Conservation (phyloP, 2,888 invertebrate genomes). For the Exocentrus adspersus region DNA sequence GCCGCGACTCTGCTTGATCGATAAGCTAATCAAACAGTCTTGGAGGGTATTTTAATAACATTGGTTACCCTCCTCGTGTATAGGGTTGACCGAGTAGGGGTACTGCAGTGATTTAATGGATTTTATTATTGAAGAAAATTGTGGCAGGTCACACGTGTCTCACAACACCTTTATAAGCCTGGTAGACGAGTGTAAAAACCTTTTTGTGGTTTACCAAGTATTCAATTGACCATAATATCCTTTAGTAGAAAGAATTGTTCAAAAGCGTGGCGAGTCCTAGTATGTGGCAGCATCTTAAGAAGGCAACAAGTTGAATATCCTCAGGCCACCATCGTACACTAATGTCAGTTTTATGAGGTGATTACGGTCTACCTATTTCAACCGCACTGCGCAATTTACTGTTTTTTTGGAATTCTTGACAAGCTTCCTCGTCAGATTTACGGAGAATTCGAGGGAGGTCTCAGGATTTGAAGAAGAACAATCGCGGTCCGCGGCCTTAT, state of each 20-base stretch:
- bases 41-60: constrained; percentile 33
- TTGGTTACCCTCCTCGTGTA: constrained; percentile 27
- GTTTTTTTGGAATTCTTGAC: constrained; percentile 25
- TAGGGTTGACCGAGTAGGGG: constrained; percentile 8
- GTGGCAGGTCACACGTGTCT: no score
- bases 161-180: no score
- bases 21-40: constrained; percentile 38
- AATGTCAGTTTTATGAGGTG: constrained; percentile 43
- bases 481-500: no score
- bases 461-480: constrained; percentile 8
- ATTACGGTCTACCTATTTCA: constrained; percentile 30
- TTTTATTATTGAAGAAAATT: no score
- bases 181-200: no score
- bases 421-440: constrained; percentile 30
- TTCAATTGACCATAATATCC: no score
- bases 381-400: constrained; percentile 26
- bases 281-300: constrained; percentile 30
- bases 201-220: no score
- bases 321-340: constrained; percentile 39
- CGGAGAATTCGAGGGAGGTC: constrained; percentile 38
- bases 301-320: constrained; percentile 34
- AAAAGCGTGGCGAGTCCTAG: constrained; percentile 1
- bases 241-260: neutral
- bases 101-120: constrained; percentile 19
- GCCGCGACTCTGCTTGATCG: constrained; percentile 39